Evolutionary conservation across 2,888 invertebrate genomes (phyloP).

Genomic region (Physocephala rufipes): DNA sequence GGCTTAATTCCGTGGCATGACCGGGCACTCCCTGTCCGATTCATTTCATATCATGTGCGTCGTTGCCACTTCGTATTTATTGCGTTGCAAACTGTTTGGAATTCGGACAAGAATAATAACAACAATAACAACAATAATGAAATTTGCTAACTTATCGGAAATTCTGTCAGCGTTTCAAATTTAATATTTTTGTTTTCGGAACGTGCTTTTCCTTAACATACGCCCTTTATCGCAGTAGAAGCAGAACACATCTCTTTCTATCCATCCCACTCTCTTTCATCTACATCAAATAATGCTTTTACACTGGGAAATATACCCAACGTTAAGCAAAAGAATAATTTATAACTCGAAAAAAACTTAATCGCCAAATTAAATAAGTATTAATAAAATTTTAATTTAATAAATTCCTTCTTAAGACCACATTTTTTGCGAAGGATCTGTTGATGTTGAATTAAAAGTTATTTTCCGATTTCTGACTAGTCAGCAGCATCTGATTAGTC

Average conservation of each 20-base stretch:
- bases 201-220: not conserved
- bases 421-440: too few species aligned
- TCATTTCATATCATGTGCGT: too few species aligned
- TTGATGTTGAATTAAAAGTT: too few species aligned
- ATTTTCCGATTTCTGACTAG: too few species aligned
- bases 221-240: not conserved
- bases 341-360: not conserved
- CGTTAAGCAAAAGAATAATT: constrained; percentile 13
- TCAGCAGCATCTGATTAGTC: too few species aligned
- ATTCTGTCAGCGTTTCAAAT: constrained; percentile 61
- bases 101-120: constrained; percentile 13
- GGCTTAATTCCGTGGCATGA: not conserved
- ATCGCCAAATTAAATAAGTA: too few species aligned
- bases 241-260: too few species aligned
- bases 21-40: too few species aligned
- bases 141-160: constrained; percentile 53
- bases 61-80: constrained; percentile 4
- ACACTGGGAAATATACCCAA: not conserved
- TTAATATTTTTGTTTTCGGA: constrained; percentile 55
- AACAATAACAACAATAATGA: constrained; percentile 14
- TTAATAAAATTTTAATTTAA: too few species aligned
- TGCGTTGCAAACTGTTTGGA: constrained; percentile 1
- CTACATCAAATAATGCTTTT: too few species aligned
- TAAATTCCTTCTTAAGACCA: too few species aligned
- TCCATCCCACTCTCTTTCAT: too few species aligned